Percentiles rank a stretch among this genome's conserved stretches.
Conservation (phyloP, 2,888 invertebrate genomes). For the Drosophila nigritarsus region DNA sequence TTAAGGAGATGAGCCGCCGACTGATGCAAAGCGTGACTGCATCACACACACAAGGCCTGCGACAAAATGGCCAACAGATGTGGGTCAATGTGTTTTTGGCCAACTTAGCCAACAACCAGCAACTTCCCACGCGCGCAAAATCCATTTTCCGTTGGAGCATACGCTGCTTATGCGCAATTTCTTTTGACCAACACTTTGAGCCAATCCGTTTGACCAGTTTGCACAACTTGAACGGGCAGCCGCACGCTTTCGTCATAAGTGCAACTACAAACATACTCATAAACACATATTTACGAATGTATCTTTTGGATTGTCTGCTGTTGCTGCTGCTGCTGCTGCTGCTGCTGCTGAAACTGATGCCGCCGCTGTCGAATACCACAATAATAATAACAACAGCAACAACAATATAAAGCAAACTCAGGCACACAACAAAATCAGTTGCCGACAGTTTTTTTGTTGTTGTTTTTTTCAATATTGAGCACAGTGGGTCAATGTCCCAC, state of each 20-base stretch:
- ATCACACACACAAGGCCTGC: constrained; percentile 60
- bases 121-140: constrained; percentile 42
- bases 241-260: constrained; percentile 70
- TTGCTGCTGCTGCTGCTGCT: constrained; percentile 13
- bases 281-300: constrained; percentile 26
- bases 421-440: constrained; percentile 73
- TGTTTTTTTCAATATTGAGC: constrained; percentile 76
- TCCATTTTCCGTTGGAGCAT: constrained; percentile 46
- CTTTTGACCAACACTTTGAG: constrained; percentile 40
- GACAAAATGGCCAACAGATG: constrained; percentile 46
- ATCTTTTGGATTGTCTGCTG: constrained; percentile 46
- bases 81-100: constrained; percentile 67
- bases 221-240: constrained; percentile 46
- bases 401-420: constrained; percentile 32
- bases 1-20: constrained; percentile 67
- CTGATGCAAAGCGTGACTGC: constrained; percentile 65
- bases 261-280: constrained; percentile 27
- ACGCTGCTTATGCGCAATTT: constrained; percentile 76
- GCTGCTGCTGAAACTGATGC: constrained; percentile 28
- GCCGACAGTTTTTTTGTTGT: constrained; percentile 56
- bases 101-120: constrained; percentile 24
- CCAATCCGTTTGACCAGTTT: constrained; percentile 44
- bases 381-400: constrained; percentile 44
- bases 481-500: constrained; percentile 84
- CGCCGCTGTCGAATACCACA: constrained; percentile 48